Percentiles rank a stretch among this genome's conserved stretches.
Evolutionary conservation across 2,888 invertebrate genomes (phyloP).

Genomic region (Drosophila bunnanda): DNA sequence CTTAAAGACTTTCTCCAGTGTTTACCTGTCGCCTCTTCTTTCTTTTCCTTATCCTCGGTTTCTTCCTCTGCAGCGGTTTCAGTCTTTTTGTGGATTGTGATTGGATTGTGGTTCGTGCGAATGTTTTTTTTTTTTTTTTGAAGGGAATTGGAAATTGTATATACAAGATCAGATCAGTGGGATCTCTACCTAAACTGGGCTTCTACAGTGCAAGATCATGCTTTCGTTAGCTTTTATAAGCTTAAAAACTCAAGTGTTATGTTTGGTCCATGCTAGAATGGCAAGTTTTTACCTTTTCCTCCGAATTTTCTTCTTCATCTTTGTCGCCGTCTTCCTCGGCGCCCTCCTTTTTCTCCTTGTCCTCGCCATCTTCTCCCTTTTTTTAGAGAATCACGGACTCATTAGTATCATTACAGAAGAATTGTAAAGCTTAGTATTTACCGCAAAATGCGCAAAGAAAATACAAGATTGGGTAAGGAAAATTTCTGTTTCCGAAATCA

Average conservation of each 20-base stretch:
- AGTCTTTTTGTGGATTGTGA: constrained; percentile 46
- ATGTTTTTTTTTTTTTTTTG: constrained; percentile 21
- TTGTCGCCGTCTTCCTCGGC: constrained; percentile 36
- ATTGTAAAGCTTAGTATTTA: neutral
- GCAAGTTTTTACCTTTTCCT: constrained; percentile 63
- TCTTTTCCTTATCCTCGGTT: constrained; percentile 50
- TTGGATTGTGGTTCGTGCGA: constrained; percentile 40
- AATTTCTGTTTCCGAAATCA: too few relatives aligned
- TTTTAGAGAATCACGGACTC: constrained; percentile 48
- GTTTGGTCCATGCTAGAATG: constrained; percentile 46
- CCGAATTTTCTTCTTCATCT: constrained; percentile 47
- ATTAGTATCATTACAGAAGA: constrained; percentile 17
- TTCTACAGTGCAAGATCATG: constrained; percentile 52
- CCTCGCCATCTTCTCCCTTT: constrained; percentile 51
- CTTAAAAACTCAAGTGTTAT: constrained; percentile 50
- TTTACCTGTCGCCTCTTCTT: constrained; percentile 60
- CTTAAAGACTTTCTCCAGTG: constrained; percentile 5
- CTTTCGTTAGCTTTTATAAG: constrained; percentile 42
- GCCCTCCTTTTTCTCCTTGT: constrained; percentile 46
- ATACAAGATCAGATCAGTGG: constrained; percentile 53
- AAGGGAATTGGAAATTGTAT: constrained; percentile 41
- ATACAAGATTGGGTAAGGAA: neutral
- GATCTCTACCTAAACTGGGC: constrained; percentile 29
- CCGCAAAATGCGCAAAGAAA: neutral
- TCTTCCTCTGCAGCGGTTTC: constrained; percentile 55